A percentile compares a stretch with the other conserved stretches of the same genome.
phyloP scores from a whole-genome alignment of 2,113 vertebrate genomes.

The Nesogale talazaci region DNA sequence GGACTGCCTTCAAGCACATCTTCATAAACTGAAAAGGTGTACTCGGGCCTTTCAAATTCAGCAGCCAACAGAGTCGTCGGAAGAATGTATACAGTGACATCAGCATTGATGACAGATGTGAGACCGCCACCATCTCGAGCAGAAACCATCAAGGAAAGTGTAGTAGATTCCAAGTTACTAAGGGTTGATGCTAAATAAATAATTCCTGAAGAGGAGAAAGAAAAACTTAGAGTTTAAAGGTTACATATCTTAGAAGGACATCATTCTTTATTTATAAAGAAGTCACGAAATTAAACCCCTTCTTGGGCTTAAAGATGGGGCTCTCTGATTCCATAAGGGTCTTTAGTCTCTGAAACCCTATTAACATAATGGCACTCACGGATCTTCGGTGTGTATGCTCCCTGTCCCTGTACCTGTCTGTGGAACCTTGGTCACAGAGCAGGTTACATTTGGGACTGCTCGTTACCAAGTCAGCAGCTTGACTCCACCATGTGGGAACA shows the following conservation, averaged over 20 bases:
- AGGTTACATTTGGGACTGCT: too few species aligned
- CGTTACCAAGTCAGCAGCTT: too few species aligned
- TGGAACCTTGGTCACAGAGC: too few species aligned
- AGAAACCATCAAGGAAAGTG: constrained; percentile 85
- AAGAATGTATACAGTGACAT: constrained; percentile 90
- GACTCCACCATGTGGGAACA: too few species aligned
- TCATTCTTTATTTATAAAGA: background rate
- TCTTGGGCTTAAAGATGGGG: background rate
- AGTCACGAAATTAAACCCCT: background rate
- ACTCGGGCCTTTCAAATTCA: constrained; percentile 91
- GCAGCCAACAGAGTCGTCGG: constrained; percentile 86
- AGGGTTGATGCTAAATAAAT: constrained; percentile 91
- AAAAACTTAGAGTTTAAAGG: background rate
- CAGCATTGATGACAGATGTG: constrained; percentile 85
- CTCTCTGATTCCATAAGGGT: background rate
- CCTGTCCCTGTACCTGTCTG: too few species aligned
- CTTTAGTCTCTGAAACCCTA: background rate
- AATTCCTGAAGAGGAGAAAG: constrained; percentile 85
- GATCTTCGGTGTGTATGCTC: too few species aligned
- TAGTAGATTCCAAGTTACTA: constrained; percentile 85
- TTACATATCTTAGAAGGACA: background rate
- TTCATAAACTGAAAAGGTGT: constrained; percentile 90
- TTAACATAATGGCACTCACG: background rate
- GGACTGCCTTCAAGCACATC: constrained; percentile 86
- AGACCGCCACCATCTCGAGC: constrained; percentile 91